Evolutionary conservation across 2,888 invertebrate species (phyloP), one percentile per base, ranked within the genome.

Genomic region (Melitaea athalia): DNA sequence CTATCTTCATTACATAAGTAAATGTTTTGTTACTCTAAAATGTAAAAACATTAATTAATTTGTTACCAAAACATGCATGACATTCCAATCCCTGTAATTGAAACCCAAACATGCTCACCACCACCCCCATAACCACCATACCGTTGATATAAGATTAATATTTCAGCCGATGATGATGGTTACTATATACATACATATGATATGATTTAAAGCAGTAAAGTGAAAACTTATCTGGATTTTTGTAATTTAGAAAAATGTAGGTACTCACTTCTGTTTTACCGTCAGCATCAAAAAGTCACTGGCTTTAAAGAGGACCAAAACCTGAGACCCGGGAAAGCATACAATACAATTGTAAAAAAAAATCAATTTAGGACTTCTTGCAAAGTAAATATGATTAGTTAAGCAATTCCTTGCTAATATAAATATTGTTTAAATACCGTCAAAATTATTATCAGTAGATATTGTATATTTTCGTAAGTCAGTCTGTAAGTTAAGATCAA

Each of bases 241-340:
- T 53, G 47, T 59, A 63, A 62, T 64, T 67, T 63, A 63, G 42
- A 42, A 43, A 72, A 68, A 47, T 68, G 62, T n/a, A n/a, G n/a
- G n/a, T 72, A 72, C 72, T 72, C 60, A 72, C 72, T 68, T 70
- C 63, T 31, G 6, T 53, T 69, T 65, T 70, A 72, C 49, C 72
- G 63, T 52, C 57, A 60, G 68, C 63, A 63, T 67, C 67, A 62
- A 63, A 65, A 55, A 59, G 15, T 72, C 71, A 69, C 69, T 64
- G 50, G 47, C 43, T 64, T 64, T 57, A 49, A 45, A 55, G 59
- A 67, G 47, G 7, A 47, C 47, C 55, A 33, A 55, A 64, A 69
- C 69, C 69, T 59, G 62, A 59, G 38, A 72, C 72, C 72, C 69
- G 64, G 60, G 69, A 60, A 72, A 72, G 72, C 72, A 38, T 65